Evolutionary conservation across 2,888 invertebrate species (phyloP).

Genomic region (Chrysodeixis includens): DNA sequence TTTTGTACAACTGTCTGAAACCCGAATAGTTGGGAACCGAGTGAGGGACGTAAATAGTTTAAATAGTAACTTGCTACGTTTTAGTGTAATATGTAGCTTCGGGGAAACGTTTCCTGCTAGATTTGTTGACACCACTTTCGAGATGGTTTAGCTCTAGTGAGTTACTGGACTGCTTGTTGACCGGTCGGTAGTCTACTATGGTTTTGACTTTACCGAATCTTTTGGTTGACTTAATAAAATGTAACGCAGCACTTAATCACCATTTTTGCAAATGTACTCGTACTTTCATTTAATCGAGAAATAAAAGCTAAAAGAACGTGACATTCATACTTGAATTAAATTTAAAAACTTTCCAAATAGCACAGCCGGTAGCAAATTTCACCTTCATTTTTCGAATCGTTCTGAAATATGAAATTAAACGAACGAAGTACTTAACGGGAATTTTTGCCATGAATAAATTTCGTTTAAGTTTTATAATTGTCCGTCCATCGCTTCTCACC

Average conservation of each 20-base stretch:
- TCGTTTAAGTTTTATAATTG: slow-evolving; percentile 50
- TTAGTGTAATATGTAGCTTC: slow-evolving; percentile 33
- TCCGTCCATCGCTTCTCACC: slow-evolving; percentile 37
- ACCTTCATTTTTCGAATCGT: slow-evolving; percentile 27
- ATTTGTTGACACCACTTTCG: slow-evolving; percentile 21
- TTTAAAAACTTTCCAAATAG: slow-evolving; percentile 15
- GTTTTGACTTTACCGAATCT: background rate
- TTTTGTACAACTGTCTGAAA: slow-evolving; percentile 36
- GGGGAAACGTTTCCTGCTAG: slow-evolving; percentile 16
- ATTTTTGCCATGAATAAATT: slow-evolving; percentile 54
- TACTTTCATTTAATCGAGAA: background rate
- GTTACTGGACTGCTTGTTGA: background rate
- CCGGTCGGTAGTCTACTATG: background rate
- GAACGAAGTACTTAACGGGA: slow-evolving; percentile 48
- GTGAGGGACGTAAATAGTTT: slow-evolving; percentile 58
- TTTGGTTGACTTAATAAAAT: background rate
- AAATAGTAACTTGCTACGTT: slow-evolving; percentile 47
- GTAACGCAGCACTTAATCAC: too few relatives aligned
- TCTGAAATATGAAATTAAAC: slow-evolving; percentile 43
- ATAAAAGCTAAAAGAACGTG: background rate
- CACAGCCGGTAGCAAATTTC: slow-evolving; percentile 9
- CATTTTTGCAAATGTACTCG: too few relatives aligned
- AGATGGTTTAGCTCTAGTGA: slow-evolving; percentile 5
- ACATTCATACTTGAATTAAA: slow-evolving; percentile 24
- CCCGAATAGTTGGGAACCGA: slow-evolving; percentile 53